Base-by-base conservation (phyloP, 2,113 vertebrate species). In the Laticauda colubrina region DNA sequence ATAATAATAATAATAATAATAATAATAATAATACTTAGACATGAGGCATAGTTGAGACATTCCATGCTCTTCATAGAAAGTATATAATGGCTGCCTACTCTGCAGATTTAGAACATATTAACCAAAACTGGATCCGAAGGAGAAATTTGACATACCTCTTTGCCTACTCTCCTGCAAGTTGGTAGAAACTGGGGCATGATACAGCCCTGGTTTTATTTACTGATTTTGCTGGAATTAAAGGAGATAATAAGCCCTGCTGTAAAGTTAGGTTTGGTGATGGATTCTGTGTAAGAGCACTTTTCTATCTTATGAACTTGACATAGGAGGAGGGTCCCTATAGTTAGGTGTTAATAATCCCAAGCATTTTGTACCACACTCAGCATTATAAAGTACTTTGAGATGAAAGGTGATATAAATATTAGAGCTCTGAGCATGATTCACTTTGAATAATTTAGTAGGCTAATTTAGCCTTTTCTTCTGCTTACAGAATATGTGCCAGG, bases 401-500 rank as follows among this genome's bases (percentile, higher is more conserved):
- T 87, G 75, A 89, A 87, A 54, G 81, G 94, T 34, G 81, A 90
- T 93, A 93, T 93, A 93, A 91, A 91, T 59, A 89, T 93, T 91
- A 91, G 94, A 93, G 90, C 87, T 69, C 21, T 69, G 81, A 55
- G 87, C 85, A 91, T 87, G 75, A 92, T 89, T 91, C 89, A 91
- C 56, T 61, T 51, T 94, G 93, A 94, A 94, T 92, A 91, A 93
- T 91, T 94, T 93, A 91, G 91, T 69, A 92, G 87, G 56, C 64
- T 93, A 89, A 94, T 93, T 91, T 92, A 94, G 91, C 91, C 86
- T 55, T 92, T 88, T 94, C 86, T 91, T 91, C 91, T 91, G 86
- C 86, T 91, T 90, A 88, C 29, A 87, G 87, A 92, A 54, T 86
- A 89, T 43, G 45, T 91, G 89, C 93, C 69, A 91, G 39, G 91